Evolutionary conservation across 2,888 invertebrate genomes (phyloP), one percentile per base, ranked within the genome.

Genomic region (Ernsta delagoae): DNA sequence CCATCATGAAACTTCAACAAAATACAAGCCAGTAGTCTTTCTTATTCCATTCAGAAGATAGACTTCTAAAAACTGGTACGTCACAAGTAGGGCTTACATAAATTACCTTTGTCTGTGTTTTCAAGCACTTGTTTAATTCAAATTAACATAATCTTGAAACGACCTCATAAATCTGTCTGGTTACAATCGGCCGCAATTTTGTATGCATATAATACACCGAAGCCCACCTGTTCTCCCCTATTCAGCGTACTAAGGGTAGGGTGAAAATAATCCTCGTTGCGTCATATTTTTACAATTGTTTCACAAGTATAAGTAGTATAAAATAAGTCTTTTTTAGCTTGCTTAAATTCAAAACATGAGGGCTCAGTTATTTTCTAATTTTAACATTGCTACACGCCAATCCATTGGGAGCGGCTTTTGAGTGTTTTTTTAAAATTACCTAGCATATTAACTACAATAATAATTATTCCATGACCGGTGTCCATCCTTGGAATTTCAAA

Each of bases 151-250:
- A 65, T 59, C 65, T 62, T 62, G 56, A 68, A 59, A 59, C 69
- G 59, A 39, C 59, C 69, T 69, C 69, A 48, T 69, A 69, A 69
- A 69, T 69, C 41, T 59, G 69, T 69, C 59, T 69, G 59, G 34
- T 50, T 63, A 68, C 50, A 62, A 62, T 68, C 57, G 48, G 62
- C 48, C 56, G 39, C 12, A 63, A 69, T 59, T 63, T 69, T 59
- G 69, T 63, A 63, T 63, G 62, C 68, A 41, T 69, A 69, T 63
- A 69, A 59, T 59, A 63, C 39, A 45, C 54, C 54, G 57, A 50
- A 62, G 50, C 59, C 50, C 68, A 69, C 68, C 63, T 69, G 68
- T 69, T 69, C 68, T 50, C 53, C 63, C 59, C 63, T 63, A 63
- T 48, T 43, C 48, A 41, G 39, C 12, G 31, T 57, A 68, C 56